phyloP scores from a whole-genome alignment of 2,888 invertebrate genomes.

The Pheosia gnoma region DNA sequence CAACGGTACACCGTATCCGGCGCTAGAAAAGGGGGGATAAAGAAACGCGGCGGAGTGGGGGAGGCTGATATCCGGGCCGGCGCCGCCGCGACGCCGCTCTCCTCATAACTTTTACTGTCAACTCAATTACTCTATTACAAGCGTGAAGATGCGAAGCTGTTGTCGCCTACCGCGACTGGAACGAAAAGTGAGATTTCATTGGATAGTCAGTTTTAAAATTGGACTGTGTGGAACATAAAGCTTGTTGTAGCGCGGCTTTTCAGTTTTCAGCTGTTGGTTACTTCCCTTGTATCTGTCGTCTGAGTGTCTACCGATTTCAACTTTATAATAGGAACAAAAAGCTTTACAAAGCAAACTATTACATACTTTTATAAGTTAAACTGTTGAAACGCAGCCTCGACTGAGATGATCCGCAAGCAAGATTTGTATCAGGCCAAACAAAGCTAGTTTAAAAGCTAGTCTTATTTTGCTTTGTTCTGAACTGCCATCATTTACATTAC shows the following conservation, averaged over 20 bases:
- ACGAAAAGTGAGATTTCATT: neutral
- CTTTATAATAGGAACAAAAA: no score
- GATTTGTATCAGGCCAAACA: no score
- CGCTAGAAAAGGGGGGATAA: conserved; percentile 46
- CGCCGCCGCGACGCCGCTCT: conserved; percentile 70
- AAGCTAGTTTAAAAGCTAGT: no score
- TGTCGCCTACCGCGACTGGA: conserved; percentile 23
- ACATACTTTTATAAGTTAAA: no score
- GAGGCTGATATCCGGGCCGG: conserved; percentile 70
- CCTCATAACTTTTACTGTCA: conserved; percentile 79
- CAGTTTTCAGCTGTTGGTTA: neutral
- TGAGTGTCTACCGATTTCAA: no score
- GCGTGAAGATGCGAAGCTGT: conserved; percentile 41
- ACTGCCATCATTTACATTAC: no score
- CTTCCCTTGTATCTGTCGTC: no score
- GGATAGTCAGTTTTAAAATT: conserved; percentile 1
- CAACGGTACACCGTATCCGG: conserved; percentile 62
- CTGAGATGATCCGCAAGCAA: no score
- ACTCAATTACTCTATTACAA: conserved; percentile 74
- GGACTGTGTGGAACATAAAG: neutral
- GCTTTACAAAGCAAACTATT: no score
- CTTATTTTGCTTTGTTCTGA: no score
- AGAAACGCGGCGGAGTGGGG: conserved; percentile 56
- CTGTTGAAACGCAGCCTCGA: no score
- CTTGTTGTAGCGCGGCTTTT: neutral